These are phyloP conservation scores for chimpanzee (Pan troglodytes) DNA, from an alignment of 2,113 vertebrate species.

Conservation along the genomic window NHGRI_mPanTro3-v2.1_pri NC_072401.2:63251001-63251500, in stretches of 20 bases:
- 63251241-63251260: not conserved
- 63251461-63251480: not conserved
- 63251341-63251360: not conserved
- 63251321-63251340: not conserved
- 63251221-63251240: not conserved
- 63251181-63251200: not conserved
- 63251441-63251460: not conserved
- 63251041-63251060: not conserved
- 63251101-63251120: too few species aligned
- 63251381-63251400: not conserved
- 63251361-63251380: not conserved
- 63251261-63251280: not conserved
- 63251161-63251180: not conserved
- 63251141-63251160: not conserved
- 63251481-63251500: not conserved
- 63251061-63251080: not conserved
- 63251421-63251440: constrained; percentile 18
- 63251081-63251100: not conserved
- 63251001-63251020: not conserved
- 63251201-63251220: not conserved
- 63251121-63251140: not conserved
- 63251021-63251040: not conserved
- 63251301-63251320: not conserved
- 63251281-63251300: not conserved
- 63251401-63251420: not conserved